phyloP scores from a whole-genome alignment of 2,888 invertebrate genomes.

The Charanyca ferruginea region DNA sequence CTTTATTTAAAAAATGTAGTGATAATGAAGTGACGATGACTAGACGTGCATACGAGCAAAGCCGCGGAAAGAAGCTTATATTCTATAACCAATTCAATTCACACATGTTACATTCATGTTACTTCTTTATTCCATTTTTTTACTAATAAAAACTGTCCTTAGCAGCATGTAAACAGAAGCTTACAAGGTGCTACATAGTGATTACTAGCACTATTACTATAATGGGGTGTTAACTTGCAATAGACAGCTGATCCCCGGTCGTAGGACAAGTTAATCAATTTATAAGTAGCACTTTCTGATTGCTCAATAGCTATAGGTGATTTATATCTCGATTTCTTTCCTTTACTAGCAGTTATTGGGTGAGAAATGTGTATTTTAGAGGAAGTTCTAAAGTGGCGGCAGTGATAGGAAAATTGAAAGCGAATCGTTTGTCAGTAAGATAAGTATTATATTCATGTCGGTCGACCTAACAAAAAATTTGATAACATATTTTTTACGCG shows the following conservation, averaged over 20 bases:
- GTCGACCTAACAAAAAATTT: conserved; percentile 1
- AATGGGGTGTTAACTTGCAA: conserved; percentile 82
- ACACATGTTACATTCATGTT: conserved; percentile 1
- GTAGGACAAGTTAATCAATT: conserved; percentile 56
- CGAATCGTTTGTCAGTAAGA: too few relatives aligned
- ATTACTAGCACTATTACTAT: conserved; percentile 75
- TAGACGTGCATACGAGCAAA: too few relatives aligned
- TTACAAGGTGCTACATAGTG: conserved; percentile 64
- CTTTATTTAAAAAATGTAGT: too few relatives aligned
- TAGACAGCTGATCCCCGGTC: conserved; percentile 80
- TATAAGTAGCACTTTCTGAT: conserved; percentile 50
- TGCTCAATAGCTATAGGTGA: conserved; percentile 9
- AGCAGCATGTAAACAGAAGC: conserved; percentile 69
- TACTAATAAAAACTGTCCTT: conserved; percentile 22
- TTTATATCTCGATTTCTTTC: conserved; percentile 14
- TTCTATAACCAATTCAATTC: background rate
- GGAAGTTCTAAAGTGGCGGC: too few relatives aligned
- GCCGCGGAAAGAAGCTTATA: background rate
- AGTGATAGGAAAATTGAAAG: too few relatives aligned
- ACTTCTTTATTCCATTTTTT: conserved; percentile 1
- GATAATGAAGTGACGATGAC: too few relatives aligned
- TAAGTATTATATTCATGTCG: background rate
- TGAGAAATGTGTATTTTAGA: too few relatives aligned
- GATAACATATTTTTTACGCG: conserved; percentile 4
- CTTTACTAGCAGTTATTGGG: background rate